These are phyloP conservation scores for Acleris emargana DNA, from an alignment of 2,888 invertebrate genomes.

Conservation along the genomic window DNA sequence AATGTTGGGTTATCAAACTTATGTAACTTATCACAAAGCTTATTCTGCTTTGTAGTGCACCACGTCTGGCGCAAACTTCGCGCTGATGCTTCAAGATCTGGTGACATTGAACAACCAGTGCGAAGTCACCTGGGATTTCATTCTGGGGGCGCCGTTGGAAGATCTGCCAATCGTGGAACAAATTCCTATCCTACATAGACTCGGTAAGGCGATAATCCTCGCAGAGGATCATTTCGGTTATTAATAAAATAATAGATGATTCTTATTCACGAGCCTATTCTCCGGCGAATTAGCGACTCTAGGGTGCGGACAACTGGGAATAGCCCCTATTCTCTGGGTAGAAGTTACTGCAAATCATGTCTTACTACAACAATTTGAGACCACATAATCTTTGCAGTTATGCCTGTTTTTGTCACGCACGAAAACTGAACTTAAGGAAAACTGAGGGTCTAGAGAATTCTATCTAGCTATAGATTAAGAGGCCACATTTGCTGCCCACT, in stretches of 20 bases:
- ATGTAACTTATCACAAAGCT: not conserved
- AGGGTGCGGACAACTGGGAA: too few relatives aligned
- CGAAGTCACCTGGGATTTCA: slow-evolving; percentile 88
- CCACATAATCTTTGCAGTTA: too few relatives aligned
- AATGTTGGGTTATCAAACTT: not conserved
- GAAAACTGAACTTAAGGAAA: too few relatives aligned
- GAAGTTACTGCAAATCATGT: not conserved
- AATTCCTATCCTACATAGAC: slow-evolving; percentile 89
- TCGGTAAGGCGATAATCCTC: slow-evolving; percentile 71
- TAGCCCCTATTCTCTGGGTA: not conserved
- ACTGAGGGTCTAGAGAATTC: too few relatives aligned
- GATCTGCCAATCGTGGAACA: slow-evolving; percentile 92
- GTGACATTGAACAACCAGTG: slow-evolving; percentile 90
- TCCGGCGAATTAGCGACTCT: too few relatives aligned
- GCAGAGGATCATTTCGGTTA: too few relatives aligned
- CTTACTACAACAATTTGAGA: not conserved
- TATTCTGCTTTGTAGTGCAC: slow-evolving; percentile 71
- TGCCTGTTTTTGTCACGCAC: too few relatives aligned
- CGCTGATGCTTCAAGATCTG: slow-evolving; percentile 87
- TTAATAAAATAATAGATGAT: too few relatives aligned
- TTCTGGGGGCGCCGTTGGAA: slow-evolving; percentile 88
- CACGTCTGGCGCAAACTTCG: slow-evolving; percentile 84
- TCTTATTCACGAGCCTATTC: too few relatives aligned
- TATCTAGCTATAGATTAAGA: too few relatives aligned
- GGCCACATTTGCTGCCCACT: too few relatives aligned